Evolutionary conservation across 2,888 invertebrate genomes (phyloP).

Genomic region (Coelinius sp.): DNA sequence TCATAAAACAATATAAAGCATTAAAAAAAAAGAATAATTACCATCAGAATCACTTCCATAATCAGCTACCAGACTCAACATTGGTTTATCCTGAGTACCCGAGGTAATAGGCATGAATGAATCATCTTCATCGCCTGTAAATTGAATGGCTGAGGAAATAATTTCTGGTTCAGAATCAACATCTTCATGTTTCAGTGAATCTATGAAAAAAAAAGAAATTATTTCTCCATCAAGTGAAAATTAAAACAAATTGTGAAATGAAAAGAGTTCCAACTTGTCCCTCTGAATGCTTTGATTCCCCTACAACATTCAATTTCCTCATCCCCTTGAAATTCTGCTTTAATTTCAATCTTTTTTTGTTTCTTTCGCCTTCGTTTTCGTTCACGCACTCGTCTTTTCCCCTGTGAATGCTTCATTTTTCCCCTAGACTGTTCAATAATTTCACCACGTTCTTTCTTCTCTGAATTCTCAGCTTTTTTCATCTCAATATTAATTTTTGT

Average conservation of each 20-base stretch:
- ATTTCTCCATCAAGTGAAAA: neutral
- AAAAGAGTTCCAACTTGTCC: slow-evolving; percentile 13
- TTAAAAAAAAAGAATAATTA: slow-evolving; percentile 42
- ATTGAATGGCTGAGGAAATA: neutral
- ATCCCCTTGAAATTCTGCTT: neutral
- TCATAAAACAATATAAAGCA: neutral
- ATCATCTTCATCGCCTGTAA: slow-evolving; percentile 71
- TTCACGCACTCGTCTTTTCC: slow-evolving; percentile 62
- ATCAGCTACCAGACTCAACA: slow-evolving; percentile 58
- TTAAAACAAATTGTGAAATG: neutral
- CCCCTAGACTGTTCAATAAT: slow-evolving; percentile 73
- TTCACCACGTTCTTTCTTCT: slow-evolving; percentile 83
- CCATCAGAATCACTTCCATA: slow-evolving; percentile 63
- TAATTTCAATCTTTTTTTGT: slow-evolving; percentile 31
- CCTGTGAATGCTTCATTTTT: slow-evolving; percentile 13
- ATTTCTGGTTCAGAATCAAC: neutral
- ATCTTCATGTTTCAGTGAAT: slow-evolving; percentile 21
- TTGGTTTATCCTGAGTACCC: neutral
- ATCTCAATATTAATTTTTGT: slow-evolving; percentile 79
- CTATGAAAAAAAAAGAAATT: neutral
- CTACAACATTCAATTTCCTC: neutral
- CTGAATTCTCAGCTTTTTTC: slow-evolving; percentile 76
- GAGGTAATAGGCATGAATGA: slow-evolving; percentile 44
- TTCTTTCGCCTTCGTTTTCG: slow-evolving; percentile 48
- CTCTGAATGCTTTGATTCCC: slow-evolving; percentile 27